Base-by-base conservation (phyloP, 2,113 vertebrate genomes). In the Petroica traversi region DNA sequence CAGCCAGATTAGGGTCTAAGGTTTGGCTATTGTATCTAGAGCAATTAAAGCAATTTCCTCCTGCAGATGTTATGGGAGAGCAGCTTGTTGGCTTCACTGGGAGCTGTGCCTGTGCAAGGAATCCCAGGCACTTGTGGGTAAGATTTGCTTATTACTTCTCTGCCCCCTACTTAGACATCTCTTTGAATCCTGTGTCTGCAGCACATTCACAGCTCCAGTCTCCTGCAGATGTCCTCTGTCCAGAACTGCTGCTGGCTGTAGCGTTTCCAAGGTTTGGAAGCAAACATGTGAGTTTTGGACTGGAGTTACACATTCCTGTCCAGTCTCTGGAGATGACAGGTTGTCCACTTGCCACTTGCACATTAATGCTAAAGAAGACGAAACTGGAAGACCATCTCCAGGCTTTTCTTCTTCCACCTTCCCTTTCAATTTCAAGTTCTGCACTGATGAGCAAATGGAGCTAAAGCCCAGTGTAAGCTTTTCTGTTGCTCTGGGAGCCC, bases 41-140 rank as follows among this genome's bases (percentile, higher is more conserved):
- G 80, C 96, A 96, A 89, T 93, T 95, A 96, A 83, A 94, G 73
- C 84, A 95, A 94, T 92, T 96, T 92, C 41, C 33, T 63, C 77
- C 73, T 92, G 76, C 80, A 83, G 80, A 92, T 89, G 72, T 95
- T 92, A 89, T 0, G 12, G 49, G 63, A 51, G 38, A 94, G 33
- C 11, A 25, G 86, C 41, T 58, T 69, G 75, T 54, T 88, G 86
- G 68, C 46, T 86, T 86, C 76, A 58, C 28, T 48, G 1, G 6
- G 83, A 92, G 72, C 72, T 69, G 28, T 6, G 26, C 51, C 84
- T 83, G 49, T 54, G 59, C 23, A 62, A 88, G 94, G 80, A 92
- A 73, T 38, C 62, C 28, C 41, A 79, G 66, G 78, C 59, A 80
- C 52, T 57, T 45, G 52, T 33, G 72, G 57, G 17, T 34, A 43